phyloP scores from a whole-genome alignment of 2,888 invertebrate genomes.

The Nephrotoma guestfalica region DNA sequence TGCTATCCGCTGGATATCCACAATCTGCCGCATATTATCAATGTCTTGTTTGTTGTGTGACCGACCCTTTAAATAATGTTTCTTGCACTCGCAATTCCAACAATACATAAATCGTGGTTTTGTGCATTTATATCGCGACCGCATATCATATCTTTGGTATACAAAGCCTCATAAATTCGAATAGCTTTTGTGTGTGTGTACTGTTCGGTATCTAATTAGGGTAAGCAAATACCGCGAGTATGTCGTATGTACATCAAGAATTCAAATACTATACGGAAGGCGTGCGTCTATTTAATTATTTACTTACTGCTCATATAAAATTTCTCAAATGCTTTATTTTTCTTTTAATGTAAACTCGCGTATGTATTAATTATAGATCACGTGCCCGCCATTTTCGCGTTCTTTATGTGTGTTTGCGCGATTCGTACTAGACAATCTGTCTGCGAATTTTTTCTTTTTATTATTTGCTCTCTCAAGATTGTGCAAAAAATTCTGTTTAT shows the following conservation, averaged over 20 bases:
- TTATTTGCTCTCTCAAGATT: neutral
- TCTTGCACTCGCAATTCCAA: neutral
- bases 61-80: neutral
- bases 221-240: neutral
- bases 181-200: neutral
- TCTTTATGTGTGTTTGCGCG: neutral
- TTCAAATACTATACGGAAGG: neutral
- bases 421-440: neutral
- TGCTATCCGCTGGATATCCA: no score
- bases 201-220: neutral
- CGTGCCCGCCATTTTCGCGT: neutral
- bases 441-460: neutral
- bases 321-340: neutral
- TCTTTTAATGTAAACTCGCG: neutral
- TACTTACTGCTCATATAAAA: neutral
- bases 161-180: neutral
- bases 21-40: neutral
- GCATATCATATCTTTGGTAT: neutral
- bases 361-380: neutral
- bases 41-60: neutral
- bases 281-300: neutral
- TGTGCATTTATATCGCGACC: neutral
- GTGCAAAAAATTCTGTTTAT: neutral
- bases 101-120: neutral
- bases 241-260: neutral